Conservation (phyloP, 2,113 vertebrate species). For the Mirounga angustirostris region DNA sequence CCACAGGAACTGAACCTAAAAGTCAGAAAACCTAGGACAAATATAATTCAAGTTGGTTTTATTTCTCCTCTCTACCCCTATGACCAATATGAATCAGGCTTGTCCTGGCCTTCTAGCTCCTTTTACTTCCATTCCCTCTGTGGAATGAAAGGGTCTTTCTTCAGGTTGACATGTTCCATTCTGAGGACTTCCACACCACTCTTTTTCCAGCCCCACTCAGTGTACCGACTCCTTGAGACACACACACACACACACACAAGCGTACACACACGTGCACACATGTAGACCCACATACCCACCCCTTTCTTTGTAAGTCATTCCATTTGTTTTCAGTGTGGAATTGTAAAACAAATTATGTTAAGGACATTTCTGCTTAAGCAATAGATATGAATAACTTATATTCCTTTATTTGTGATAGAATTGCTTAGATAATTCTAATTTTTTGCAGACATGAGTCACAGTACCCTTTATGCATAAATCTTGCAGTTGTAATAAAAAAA, state of each 20-base stretch:
- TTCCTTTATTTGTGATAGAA: neutral
- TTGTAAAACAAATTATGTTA: conserved; percentile 1
- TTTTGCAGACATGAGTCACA: neutral
- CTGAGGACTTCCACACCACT: neutral
- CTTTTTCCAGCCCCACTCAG: neutral
- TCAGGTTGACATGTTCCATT: neutral
- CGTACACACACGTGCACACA: neutral
- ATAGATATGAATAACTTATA: neutral
- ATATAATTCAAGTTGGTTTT: conserved; percentile 48
- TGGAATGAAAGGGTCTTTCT: conserved; percentile 36
- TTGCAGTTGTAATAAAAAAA: neutral
- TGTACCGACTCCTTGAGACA: neutral
- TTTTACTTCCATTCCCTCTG: neutral
- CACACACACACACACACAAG: neutral
- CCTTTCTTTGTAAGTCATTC: neutral
- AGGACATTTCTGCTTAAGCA: neutral
- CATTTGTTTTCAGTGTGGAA: neutral
- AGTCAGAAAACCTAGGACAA: conserved; percentile 26
- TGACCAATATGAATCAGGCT: neutral
- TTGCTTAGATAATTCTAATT: neutral
- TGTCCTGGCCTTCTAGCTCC: neutral
- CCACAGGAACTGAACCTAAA: conserved; percentile 6
- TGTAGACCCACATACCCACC: neutral
- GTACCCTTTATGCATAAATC: neutral
- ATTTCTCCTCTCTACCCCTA: neutral